Conservation (phyloP, 2,113 vertebrate species). For the Sterrhoptilus dennistouni region DNA sequence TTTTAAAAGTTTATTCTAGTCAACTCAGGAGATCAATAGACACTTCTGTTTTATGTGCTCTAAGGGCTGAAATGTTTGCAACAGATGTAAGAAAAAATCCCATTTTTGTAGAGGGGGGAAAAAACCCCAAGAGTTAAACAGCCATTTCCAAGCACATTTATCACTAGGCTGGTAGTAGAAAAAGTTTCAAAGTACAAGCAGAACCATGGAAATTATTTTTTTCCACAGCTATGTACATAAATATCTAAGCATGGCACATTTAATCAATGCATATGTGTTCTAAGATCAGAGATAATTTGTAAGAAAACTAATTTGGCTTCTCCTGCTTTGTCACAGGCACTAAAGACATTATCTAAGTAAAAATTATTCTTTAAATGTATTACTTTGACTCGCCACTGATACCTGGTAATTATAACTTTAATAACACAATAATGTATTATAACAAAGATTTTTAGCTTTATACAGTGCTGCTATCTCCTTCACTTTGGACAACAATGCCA, state of each 20-base stretch:
- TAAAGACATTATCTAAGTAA: constrained; percentile 6
- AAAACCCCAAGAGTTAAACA: neutral
- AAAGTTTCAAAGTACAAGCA: neutral
- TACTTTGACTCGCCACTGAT: neutral
- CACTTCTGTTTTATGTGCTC: constrained; percentile 6
- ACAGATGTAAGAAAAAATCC: neutral
- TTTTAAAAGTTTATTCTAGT: constrained; percentile 20
- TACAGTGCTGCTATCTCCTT: neutral
- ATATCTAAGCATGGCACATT: neutral
- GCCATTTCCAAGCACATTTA: neutral
- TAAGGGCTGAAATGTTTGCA: neutral
- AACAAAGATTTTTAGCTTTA: neutral
- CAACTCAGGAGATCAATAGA: constrained; percentile 28
- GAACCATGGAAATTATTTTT: constrained; percentile 1
- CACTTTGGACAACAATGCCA: neutral
- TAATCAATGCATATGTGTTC: constrained; percentile 26
- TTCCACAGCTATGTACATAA: neutral
- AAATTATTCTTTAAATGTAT: constrained; percentile 7
- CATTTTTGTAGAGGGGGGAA: neutral
- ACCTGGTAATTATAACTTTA: constrained; percentile 25
- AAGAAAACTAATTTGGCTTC: constrained; percentile 18
- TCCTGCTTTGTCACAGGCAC: neutral
- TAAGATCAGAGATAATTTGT: constrained; percentile 23
- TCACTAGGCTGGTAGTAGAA: neutral
- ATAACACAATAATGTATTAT: neutral